Conservation (phyloP, 2,888 invertebrate species). For the Drosophila tanythrix region DNA sequence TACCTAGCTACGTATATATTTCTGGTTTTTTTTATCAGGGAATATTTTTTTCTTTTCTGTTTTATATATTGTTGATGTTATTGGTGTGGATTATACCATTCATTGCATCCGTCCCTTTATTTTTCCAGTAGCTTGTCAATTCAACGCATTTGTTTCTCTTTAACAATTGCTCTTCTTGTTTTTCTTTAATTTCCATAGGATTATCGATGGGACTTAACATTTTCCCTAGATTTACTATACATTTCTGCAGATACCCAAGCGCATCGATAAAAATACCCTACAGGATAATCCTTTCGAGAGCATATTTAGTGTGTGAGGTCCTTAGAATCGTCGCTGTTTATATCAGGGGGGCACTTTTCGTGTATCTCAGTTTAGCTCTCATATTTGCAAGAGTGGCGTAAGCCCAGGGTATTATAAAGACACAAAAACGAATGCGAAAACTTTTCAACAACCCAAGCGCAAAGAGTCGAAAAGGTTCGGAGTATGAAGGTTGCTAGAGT, state of each 20-base stretch:
- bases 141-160: conserved; percentile 45
- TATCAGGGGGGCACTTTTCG: conserved; percentile 1
- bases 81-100: conserved; percentile 60
- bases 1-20: conserved; percentile 20
- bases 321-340: not conserved
- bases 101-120: conserved; percentile 16
- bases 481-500: conserved; percentile 11
- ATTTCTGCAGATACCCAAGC: not conserved
- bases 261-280: conserved; percentile 15
- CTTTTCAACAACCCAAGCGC: conserved; percentile 33
- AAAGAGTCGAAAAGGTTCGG: conserved; percentile 41
- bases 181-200: conserved; percentile 72
- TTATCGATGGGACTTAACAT: conserved; percentile 67
- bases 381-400: conserved; percentile 26
- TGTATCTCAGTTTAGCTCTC: conserved; percentile 29
- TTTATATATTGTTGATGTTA: conserved; percentile 46
- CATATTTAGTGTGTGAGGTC: conserved; percentile 4
- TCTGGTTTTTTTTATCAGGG: conserved; percentile 33
- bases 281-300: not conserved
- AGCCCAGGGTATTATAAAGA: conserved; percentile 30
- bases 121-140: conserved; percentile 32
- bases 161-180: conserved; percentile 47
- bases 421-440: conserved; percentile 30
- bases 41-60: conserved; percentile 56
- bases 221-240: conserved; percentile 38